phyloP scores from a whole-genome alignment of 2,113 vertebrate species.

The Meles meles region DNA sequence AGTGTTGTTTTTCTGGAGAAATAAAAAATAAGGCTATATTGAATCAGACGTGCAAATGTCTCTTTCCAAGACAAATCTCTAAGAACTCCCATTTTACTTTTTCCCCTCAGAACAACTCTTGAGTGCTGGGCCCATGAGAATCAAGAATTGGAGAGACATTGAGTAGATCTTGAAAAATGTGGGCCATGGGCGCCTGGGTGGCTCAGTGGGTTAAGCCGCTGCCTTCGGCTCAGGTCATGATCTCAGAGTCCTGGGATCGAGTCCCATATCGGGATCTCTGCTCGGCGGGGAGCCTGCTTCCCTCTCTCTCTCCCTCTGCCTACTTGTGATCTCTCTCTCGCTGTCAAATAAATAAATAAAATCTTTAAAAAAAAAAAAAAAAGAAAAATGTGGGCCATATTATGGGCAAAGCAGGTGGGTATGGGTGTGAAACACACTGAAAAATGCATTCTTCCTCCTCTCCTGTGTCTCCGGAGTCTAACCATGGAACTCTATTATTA shows the following conservation, averaged over 20 bases:
- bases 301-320: too few species aligned
- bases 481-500: neutral
- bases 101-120: neutral
- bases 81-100: constrained; percentile 11
- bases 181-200: too few species aligned
- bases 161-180: neutral
- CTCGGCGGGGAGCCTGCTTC: too few species aligned
- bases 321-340: too few species aligned
- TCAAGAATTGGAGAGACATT: neutral
- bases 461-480: neutral
- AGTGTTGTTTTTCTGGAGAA: constrained; percentile 1
- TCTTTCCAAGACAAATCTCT: neutral
- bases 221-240: too few species aligned
- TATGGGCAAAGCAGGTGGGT: neutral
- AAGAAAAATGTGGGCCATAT: neutral
- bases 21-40: neutral
- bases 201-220: too few species aligned
- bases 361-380: too few species aligned
- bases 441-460: neutral
- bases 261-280: too few species aligned
- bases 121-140: neutral
- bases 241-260: too few species aligned
- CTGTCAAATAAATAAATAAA: too few species aligned
- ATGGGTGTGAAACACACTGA: neutral
- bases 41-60: neutral